Percentiles rank a stretch among this genome's conserved stretches.
Conservation (phyloP, 1,140 invertebrate genomes). For the Dendrolimus punctatus region DNA sequence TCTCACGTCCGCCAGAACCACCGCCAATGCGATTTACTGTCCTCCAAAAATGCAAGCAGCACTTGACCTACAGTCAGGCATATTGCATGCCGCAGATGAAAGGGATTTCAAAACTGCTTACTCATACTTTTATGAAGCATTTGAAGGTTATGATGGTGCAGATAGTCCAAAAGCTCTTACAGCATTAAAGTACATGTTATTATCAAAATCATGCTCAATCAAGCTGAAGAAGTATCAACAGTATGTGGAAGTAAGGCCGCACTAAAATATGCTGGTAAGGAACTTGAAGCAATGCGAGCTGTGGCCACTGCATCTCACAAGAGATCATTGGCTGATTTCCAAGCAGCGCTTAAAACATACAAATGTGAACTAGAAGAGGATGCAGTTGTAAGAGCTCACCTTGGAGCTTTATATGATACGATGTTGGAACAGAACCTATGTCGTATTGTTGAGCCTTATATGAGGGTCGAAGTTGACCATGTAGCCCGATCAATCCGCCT, state of each 20-base stretch:
- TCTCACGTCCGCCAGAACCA: slow-evolving; percentile 97
- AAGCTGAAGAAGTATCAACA: slow-evolving; percentile 95
- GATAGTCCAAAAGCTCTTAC: slow-evolving; percentile 93
- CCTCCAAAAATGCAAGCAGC: slow-evolving; percentile 98
- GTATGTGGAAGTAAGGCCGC: slow-evolving; percentile 98
- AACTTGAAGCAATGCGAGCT: slow-evolving; percentile 98
- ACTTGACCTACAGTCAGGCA: slow-evolving; percentile 97
- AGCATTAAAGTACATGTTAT: slow-evolving; percentile 98
- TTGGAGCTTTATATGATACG: slow-evolving; percentile 97
- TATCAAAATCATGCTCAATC: slow-evolving; percentile 98
- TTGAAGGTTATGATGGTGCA: slow-evolving; percentile 98
- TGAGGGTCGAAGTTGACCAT: slow-evolving; percentile 90
- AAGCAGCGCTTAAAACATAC: slow-evolving; percentile 86
- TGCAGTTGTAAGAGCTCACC: slow-evolving; percentile 95
- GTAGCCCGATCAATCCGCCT: slow-evolving; percentile 83
- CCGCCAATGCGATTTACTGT: slow-evolving; percentile 99
- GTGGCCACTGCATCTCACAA: slow-evolving; percentile 97
- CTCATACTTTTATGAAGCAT: slow-evolving; percentile 99
- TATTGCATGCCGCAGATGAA: slow-evolving; percentile 99
- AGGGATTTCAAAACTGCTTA: slow-evolving; percentile 99
- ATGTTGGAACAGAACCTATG: slow-evolving; percentile 99
- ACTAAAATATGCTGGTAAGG: slow-evolving; percentile 94
- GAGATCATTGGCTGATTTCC: slow-evolving; percentile 95
- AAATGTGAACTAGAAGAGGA: slow-evolving; percentile 95
- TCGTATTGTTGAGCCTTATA: slow-evolving; percentile 99